A percentile compares a stretch with the other conserved stretches of the same genome.
Conservation (phyloP, 2,888 invertebrate genomes). For the Drosophila formosana region DNA sequence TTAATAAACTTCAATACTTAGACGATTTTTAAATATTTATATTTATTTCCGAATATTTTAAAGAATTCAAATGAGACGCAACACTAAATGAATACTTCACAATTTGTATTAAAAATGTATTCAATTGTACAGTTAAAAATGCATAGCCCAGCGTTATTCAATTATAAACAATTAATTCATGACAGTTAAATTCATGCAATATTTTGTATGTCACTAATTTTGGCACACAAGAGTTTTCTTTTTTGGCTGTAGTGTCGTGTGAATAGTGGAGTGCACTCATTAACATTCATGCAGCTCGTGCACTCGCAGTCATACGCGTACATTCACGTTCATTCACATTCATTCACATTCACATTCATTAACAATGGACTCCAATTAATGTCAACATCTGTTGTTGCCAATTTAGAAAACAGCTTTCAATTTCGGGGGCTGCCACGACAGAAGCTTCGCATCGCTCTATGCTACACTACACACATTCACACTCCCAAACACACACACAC, state of each 20-base stretch:
- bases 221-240: too few species aligned
- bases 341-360: conserved; percentile 50
- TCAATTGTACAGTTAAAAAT: neutral
- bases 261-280: conserved; percentile 15
- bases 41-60: too few species aligned
- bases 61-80: too few species aligned
- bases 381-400: conserved; percentile 64
- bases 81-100: neutral
- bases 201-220: too few species aligned
- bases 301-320: conserved; percentile 24
- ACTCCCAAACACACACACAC: neutral
- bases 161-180: too few species aligned
- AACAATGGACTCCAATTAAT: conserved; percentile 59
- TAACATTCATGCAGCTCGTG: conserved; percentile 32
- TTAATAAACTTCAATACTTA: too few species aligned
- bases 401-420: conserved; percentile 62
- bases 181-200: too few species aligned
- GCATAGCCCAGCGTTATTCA: too few species aligned
- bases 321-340: conserved; percentile 14
- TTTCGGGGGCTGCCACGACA: conserved; percentile 40
- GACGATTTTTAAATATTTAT: too few species aligned
- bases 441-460: conserved; percentile 6
- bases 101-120: neutral
- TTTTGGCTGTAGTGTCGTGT: conserved; percentile 9
- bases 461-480: neutral